These are phyloP conservation scores for Cecidostiba fungosa DNA, from an alignment of 2,888 invertebrate species.

Conservation along the genomic window DNA sequence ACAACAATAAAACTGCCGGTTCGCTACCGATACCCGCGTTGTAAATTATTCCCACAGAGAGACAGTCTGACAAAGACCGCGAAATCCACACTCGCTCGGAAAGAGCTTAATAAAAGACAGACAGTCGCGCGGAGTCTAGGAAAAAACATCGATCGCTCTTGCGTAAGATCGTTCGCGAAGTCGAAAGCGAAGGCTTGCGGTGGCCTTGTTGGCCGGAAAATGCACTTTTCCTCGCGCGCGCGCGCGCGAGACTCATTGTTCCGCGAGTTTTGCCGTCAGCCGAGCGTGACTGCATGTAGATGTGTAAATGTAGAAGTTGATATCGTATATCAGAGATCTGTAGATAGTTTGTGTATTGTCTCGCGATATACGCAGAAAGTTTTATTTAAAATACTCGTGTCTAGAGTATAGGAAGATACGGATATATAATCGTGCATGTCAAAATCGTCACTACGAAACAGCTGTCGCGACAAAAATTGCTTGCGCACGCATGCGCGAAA, in stretches of 20 bases:
- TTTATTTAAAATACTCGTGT: no score
- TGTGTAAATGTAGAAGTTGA: neutral
- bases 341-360: neutral
- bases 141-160: constrained; percentile 24
- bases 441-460: neutral
- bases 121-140: neutral
- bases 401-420: no score
- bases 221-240: constrained; percentile 51
- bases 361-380: neutral
- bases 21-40: neutral
- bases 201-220: constrained; percentile 56
- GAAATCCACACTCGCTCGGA: neutral
- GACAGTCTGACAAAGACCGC: neutral
- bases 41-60: neutral
- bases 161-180: constrained; percentile 38
- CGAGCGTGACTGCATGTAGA: neutral
- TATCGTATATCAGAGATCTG: neutral
- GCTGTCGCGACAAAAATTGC: neutral
- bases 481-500: neutral
- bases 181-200: constrained; percentile 39
- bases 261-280: neutral
- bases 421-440: no score
- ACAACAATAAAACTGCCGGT: neutral
- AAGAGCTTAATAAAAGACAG: neutral
- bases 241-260: constrained; percentile 41